These are phyloP conservation scores for Atopsyche davidsoni DNA, from an alignment of 1,140 invertebrate species.

Conservation along the genomic window DNA sequence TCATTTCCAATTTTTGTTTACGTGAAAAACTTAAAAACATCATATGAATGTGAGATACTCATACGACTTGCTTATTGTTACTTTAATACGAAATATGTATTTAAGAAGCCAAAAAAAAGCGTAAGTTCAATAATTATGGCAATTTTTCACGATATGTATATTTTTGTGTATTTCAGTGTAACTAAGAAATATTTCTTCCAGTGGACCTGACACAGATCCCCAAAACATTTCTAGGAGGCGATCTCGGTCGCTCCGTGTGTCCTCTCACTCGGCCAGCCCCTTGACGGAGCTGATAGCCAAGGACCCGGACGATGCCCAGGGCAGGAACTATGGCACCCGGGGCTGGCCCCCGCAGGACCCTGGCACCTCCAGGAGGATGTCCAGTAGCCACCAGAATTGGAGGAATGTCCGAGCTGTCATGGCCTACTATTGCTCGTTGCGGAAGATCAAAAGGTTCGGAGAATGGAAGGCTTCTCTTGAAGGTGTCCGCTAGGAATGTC, in stretches of 20 bases:
- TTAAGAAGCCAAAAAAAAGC: too few relatives aligned
- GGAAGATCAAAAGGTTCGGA: slow-evolving; percentile 77
- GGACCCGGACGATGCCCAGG: slow-evolving; percentile 44
- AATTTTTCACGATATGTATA: too few relatives aligned
- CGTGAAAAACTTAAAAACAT: too few relatives aligned
- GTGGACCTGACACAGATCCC: too few relatives aligned
- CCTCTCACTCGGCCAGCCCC: slow-evolving; percentile 4
- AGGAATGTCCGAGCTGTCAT: slow-evolving; percentile 76
- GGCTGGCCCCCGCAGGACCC: slow-evolving; percentile 37
- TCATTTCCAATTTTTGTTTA: too few relatives aligned
- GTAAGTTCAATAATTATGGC: too few relatives aligned
- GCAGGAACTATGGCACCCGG: slow-evolving; percentile 44
- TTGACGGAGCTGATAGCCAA: slow-evolving; percentile 11
- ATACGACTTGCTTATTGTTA: too few relatives aligned
- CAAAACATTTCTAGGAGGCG: slow-evolving; percentile 7
- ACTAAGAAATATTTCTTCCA: too few relatives aligned
- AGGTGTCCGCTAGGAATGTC: too few relatives aligned
- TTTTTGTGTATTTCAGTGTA: too few relatives aligned
- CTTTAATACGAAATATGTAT: too few relatives aligned
- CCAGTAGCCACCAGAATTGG: slow-evolving; percentile 72
- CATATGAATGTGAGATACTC: too few relatives aligned
- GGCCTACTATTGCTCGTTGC: slow-evolving; percentile 78
- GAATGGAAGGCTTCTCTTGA: slow-evolving; percentile 2
- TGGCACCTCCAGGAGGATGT: slow-evolving; percentile 38
- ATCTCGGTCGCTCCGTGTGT: not conserved